Evolutionary conservation across 2,797 vertebrate genomes (phyloP), one percentile per base, ranked within the genome.

Genomic region (Molossus alvarezi): DNA sequence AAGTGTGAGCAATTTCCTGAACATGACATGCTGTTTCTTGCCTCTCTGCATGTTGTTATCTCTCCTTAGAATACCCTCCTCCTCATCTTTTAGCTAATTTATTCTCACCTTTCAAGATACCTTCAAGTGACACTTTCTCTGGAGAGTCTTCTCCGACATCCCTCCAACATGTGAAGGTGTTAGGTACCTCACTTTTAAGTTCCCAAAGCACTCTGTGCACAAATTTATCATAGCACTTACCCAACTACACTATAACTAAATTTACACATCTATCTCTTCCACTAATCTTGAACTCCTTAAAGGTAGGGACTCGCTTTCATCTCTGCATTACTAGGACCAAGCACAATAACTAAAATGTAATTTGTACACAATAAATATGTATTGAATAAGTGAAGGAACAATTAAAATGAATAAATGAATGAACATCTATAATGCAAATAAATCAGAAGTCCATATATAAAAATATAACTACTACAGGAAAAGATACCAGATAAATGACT

Each of bases 211-310:
- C 23, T 67, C 9, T 51, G 21, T 33, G n/a, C 27, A 93, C 27
- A 87, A 88, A 91, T 90, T 79, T 95, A 75, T 72, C 64, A 95
- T 0, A 83, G 13, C 41, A 86, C 29, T 64, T 88, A 86, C 71
- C 45, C 60, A 92, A 29, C 25, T 89, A 27, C 37, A 37, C 29
- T 23, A 33, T 3, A 82, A 87, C 73, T 64, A 90, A 82, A 82
- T 80, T 37, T 88, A 27, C 20, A 62, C 37, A 23, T 69, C 37
- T 53, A 77, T 91, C 53, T 96, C 48, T 86, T 64, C 37, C 20
- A 92, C 72, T 77, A n/a, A 88, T 77, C 51, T 82, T 95, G 20
- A 92, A 96, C 41, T 57, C 97, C 64, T 84, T 79, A 92, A 75
- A 18, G 5, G 53, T 29, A 88, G 57, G 11, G 27, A 29, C 7